phyloP scores from a whole-genome alignment of 2,797 vertebrate species.

The Triplophysa bombifrons region DNA sequence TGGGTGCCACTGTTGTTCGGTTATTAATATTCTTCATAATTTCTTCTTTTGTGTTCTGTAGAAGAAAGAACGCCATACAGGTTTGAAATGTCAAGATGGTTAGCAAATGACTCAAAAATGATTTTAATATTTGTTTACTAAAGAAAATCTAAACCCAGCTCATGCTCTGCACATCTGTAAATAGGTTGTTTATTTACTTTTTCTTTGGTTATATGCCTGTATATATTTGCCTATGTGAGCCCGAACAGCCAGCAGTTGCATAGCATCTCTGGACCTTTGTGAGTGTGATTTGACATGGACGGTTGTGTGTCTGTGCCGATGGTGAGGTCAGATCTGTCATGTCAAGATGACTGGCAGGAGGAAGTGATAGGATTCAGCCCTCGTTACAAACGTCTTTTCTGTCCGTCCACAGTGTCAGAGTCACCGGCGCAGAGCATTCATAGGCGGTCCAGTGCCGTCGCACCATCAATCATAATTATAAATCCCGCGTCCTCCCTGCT shows the following conservation, averaged over 20 bases:
- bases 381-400: conserved; percentile 36
- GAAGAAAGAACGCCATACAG: too few relatives aligned
- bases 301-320: conserved; percentile 10
- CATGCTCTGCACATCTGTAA: too few relatives aligned
- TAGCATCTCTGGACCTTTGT: not conserved
- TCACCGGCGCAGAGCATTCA: conserved; percentile 26
- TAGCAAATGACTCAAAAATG: too few relatives aligned
- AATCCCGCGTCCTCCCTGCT: conserved; percentile 66
- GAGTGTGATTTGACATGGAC: conserved; percentile 3
- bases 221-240: too few relatives aligned
- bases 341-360: conserved; percentile 40
- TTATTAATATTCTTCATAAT: too few relatives aligned
- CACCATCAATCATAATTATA: conserved; percentile 74
- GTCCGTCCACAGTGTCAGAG: not conserved
- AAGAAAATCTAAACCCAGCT: too few relatives aligned
- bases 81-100: too few relatives aligned
- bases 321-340: conserved; percentile 29
- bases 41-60: too few relatives aligned
- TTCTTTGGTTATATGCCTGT: too few relatives aligned
- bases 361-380: conserved; percentile 42
- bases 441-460: conserved; percentile 57
- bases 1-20: too few relatives aligned
- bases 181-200: too few relatives aligned
- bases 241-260: not conserved
- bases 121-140: too few relatives aligned